Evolutionary conservation across 1,140 invertebrate species (phyloP), one percentile per base, ranked within the genome.

Genomic region (Micrasema longulum): DNA sequence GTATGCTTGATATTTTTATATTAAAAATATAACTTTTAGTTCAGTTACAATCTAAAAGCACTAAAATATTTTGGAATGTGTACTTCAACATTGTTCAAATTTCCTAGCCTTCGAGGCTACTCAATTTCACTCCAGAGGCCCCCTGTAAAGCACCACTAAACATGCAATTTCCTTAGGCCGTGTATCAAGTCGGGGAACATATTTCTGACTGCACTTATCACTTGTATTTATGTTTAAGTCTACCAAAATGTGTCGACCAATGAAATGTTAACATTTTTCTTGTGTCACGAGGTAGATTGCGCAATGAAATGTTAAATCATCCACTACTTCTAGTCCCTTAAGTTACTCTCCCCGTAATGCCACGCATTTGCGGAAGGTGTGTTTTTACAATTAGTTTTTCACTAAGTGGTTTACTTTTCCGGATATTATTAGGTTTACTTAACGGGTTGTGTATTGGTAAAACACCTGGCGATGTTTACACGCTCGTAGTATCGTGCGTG

Each of bases 241-340:
- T 31, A 31, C 26, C 26, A 47, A 47, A 47, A 47, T 31, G 26
- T 55, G n/a, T 31, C 9, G 23, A 55, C 52, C 52, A 55, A 55
- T 57, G 48, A 62, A 62, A 47, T 18, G 67, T 45, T 35, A 66
- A 38, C 38, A 52, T 52, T 31, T 52, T 35, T 35, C 26, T 47
- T 48, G 64, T 52, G 63, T 52, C 26, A 47, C 9, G 41, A 36
- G 53, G 50, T 72, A 53, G 66, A 69, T 73, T 73, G 66, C 72
- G 72, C 72, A 73, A 68, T 62, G 48, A 20, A 38, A 47, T 50
- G 52, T 63, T 73, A 38, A 38, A 55, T 66, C 41, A 52, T 72
- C 63, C 53, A 62, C 45, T 45, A 68, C 68, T 64, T 69, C 72
- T 73, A 73, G 65, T 73, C 65, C 48, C 43, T 41, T 69, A 70